Evolutionary conservation across 2,797 vertebrate species (phyloP).

Genomic region (Ctenosaura bakeri): DNA sequence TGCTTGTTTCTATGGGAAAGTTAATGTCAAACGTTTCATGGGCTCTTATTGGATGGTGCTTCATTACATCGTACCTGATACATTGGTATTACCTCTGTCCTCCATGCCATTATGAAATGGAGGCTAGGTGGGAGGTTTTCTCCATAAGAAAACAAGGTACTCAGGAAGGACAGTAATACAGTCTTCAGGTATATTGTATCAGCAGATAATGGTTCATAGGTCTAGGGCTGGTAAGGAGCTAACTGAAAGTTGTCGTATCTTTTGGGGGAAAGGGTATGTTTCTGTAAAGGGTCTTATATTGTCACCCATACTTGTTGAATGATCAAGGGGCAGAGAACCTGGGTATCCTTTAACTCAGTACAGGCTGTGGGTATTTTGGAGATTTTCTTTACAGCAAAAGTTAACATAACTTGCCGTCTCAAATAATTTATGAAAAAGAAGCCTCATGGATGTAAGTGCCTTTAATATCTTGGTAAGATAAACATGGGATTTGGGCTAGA

Average conservation of each 20-base stretch:
- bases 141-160: background rate
- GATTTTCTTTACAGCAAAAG: background rate
- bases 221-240: background rate
- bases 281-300: background rate
- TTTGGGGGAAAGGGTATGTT: background rate
- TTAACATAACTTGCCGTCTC: background rate
- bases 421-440: slow-evolving; percentile 1
- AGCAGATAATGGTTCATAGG: background rate
- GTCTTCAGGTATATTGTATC: background rate
- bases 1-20: background rate
- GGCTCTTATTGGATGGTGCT: background rate
- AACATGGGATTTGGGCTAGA: background rate
- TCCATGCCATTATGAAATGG: background rate
- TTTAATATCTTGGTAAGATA: background rate
- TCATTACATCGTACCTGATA: background rate
- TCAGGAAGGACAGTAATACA: background rate
- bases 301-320: background rate
- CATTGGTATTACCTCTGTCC: background rate
- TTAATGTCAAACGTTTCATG: background rate
- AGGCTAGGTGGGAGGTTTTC: background rate
- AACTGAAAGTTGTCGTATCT: background rate
- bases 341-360: background rate
- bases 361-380: background rate
- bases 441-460: background rate
- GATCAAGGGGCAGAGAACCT: background rate